Conservation (phyloP, 2,888 invertebrate species). For the Anorthoa munda region DNA sequence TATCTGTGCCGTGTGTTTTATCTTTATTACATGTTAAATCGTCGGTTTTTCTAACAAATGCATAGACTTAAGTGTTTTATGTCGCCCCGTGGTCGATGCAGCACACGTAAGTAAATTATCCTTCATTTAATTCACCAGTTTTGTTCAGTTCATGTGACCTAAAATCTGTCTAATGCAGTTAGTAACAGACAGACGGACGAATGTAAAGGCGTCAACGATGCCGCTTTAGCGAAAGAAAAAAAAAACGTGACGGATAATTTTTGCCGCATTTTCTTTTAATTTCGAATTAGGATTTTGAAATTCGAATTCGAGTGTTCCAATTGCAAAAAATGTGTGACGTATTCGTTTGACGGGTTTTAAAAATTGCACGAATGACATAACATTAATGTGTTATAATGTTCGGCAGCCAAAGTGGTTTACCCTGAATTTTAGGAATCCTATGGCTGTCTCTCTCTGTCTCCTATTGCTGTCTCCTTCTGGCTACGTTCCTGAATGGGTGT, state of each 20-base stretch:
- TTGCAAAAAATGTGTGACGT: slow-evolving; percentile 47
- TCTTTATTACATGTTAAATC: slow-evolving; percentile 63
- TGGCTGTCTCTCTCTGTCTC: slow-evolving; percentile 70
- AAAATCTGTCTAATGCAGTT: slow-evolving; percentile 85
- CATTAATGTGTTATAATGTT: slow-evolving; percentile 68
- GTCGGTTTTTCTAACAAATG: slow-evolving; percentile 70
- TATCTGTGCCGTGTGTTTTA: slow-evolving; percentile 58
- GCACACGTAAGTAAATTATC: slow-evolving; percentile 68
- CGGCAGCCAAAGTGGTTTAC: slow-evolving; percentile 73
- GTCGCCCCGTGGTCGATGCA: slow-evolving; percentile 51
- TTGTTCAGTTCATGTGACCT: slow-evolving; percentile 77
- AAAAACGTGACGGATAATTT: slow-evolving; percentile 34
- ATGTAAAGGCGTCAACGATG: slow-evolving; percentile 53
- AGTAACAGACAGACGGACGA: slow-evolving; percentile 70
- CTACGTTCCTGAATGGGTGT: slow-evolving; percentile 84
- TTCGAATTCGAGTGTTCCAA: slow-evolving; percentile 18
- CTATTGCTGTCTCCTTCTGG: slow-evolving; percentile 73
- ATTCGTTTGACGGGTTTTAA: slow-evolving; percentile 54
- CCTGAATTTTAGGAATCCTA: slow-evolving; percentile 79
- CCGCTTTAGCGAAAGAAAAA: slow-evolving; percentile 36
- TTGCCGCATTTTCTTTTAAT: slow-evolving; percentile 39
- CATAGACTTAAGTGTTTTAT: slow-evolving; percentile 67
- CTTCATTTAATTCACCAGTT: slow-evolving; percentile 68
- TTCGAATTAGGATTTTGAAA: slow-evolving; percentile 13
- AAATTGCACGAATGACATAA: slow-evolving; percentile 73